Evolutionary conservation across 2,113 vertebrate species (phyloP).

Genomic region (Macrotis lagotis): DNA sequence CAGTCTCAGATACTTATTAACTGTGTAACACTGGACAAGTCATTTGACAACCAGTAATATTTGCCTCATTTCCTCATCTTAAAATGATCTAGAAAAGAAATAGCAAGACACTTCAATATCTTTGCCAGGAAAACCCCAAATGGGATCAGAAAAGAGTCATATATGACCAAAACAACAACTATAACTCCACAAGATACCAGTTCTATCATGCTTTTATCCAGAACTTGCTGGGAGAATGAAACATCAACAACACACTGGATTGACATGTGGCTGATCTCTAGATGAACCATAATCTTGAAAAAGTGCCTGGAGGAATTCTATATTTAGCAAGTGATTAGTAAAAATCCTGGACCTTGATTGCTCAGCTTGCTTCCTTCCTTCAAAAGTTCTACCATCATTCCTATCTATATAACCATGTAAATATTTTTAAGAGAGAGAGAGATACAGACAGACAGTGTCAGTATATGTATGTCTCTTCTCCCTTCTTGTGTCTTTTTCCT

Average conservation of each 20-base stretch:
- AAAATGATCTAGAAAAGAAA: not conserved
- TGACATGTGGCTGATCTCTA: not conserved
- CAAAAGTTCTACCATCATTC: not conserved
- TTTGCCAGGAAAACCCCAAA: not conserved
- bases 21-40: not conserved
- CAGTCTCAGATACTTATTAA: too few species aligned
- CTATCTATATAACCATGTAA: not conserved
- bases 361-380: not conserved
- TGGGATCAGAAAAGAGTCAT: not conserved
- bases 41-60: too few species aligned
- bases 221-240: not conserved
- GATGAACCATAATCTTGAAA: not conserved
- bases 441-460: too few species aligned
- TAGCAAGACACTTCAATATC: not conserved
- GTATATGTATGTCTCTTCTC: too few species aligned
- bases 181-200: not conserved
- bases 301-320: not conserved
- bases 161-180: not conserved
- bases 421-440: not conserved
- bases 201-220: not conserved
- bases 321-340: not conserved
- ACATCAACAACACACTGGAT: not conserved
- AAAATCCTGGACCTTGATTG: not conserved
- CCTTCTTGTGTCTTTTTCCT: not conserved
- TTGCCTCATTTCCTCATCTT: not conserved